phyloP scores from a whole-genome alignment of 2,113 vertebrate genomes.

The Agapornis roseicollis region DNA sequence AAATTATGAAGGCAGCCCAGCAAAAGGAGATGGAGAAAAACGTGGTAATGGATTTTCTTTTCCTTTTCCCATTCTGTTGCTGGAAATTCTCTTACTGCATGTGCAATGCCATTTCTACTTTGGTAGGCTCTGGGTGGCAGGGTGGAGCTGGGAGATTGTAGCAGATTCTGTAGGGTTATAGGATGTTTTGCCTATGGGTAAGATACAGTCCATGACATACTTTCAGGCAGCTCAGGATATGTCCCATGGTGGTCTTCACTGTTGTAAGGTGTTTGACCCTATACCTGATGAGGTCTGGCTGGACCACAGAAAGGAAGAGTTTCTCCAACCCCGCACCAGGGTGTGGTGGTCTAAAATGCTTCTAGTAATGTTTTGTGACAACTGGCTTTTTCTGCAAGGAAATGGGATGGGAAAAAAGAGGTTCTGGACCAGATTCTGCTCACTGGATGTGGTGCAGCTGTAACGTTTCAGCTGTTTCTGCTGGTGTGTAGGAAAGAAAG shows the following conservation, averaged over 20 bases:
- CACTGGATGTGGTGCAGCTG: neutral
- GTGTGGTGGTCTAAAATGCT: neutral
- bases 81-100: neutral
- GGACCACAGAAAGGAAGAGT: neutral
- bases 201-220: neutral
- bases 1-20: conserved; percentile 85
- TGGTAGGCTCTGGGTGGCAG: neutral
- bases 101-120: rapidly evolving
- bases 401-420: neutral
- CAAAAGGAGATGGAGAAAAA: conserved; percentile 59
- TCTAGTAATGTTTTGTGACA: neutral
- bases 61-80: rapidly evolving
- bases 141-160: rapidly evolving
- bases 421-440: neutral
- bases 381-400: neutral
- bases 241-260: neutral
- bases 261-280: neutral
- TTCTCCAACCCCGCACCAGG: neutral
- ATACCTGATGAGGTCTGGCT: neutral
- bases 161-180: neutral
- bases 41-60: conserved; percentile 54
- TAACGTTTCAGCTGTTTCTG: neutral
- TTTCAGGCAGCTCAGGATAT: neutral
- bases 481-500: neutral
- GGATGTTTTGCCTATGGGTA: neutral